Evolutionary conservation across 2,113 vertebrate species (phyloP), one percentile per base, ranked within the genome.

Genomic region (Indicator indicator): DNA sequence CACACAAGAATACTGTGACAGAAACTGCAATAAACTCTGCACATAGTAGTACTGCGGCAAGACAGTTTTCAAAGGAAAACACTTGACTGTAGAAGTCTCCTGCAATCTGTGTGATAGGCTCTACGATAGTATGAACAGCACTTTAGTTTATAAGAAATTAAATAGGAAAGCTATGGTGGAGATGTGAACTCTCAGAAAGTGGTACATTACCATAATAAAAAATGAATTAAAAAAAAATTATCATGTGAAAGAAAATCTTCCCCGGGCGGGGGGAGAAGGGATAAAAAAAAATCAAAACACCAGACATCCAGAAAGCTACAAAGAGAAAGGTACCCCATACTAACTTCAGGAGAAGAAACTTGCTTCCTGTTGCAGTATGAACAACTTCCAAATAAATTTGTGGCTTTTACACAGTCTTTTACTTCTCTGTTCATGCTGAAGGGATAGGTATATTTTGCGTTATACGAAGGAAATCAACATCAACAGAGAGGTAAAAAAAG

Each of bases 41-140:
- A 83, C 2, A 1, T 2, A 1, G 7, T 2, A 1, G 11, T 33
- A 40, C 0, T 40, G 36, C 1, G 2, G 16, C 32, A 64, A 12
- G 3, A 18, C 7, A 68, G 27, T 20, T 74, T 75, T 54, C 44
- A 65, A 68, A 85, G 6, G 4, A 18, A 72, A 1, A 3, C 16
- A 26, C 26, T 52, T 48, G 5, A 56, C 12, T 62, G 17, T 42
- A 71, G 12, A 11, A 63, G 24, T 83, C 10, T 72, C 3, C 0
- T 4, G 21, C n/a, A 55, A 5, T 48, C 59, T 68, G 17, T 50
- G 33, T 28, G 6, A 62, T 0, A 42, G 9, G 9, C 15, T 58
- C 21, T 44, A 62, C 16, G 67, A 15, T 19, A 65, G 26, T 42
- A 73, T 24, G 21, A 44, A n/a, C 5, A 44, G 21, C 7, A n/a